phyloP scores from a whole-genome alignment of 2,113 vertebrate genomes.

The Micronycteris hirsuta region DNA sequence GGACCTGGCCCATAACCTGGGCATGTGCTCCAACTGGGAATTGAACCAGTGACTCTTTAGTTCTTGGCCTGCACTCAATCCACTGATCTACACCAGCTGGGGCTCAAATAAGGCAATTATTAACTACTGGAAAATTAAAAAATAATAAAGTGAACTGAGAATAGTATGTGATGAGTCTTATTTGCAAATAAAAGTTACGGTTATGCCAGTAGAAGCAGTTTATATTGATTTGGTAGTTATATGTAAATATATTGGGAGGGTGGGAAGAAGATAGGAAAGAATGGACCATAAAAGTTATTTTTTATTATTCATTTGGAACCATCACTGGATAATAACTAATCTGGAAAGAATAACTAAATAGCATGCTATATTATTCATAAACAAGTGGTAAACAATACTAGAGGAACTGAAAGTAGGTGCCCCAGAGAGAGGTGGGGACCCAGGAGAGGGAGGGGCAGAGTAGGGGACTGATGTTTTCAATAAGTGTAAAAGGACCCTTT shows the following conservation, averaged over 20 bases:
- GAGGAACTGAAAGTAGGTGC: not conserved
- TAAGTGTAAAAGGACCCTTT: not conserved
- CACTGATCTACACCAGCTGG: no score
- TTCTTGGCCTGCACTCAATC: no score
- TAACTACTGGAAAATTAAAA: not conserved
- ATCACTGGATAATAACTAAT: not conserved
- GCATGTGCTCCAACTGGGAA: no score
- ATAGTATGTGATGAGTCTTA: not conserved
- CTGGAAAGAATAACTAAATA: not conserved
- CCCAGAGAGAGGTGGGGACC: not conserved
- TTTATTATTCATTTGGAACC: not conserved
- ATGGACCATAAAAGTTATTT: not conserved
- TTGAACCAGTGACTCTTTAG: no score
- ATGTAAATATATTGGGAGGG: not conserved
- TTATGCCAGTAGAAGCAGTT: not conserved
- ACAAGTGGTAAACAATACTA: not conserved
- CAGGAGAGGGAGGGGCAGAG: not conserved
- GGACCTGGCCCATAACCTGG: no score
- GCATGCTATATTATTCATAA: not conserved
- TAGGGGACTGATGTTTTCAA: not conserved
- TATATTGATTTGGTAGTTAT: not conserved
- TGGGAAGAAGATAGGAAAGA: not conserved
- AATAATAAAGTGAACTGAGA: not conserved
- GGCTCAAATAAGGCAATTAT: not conserved
- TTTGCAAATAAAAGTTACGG: not conserved